Evolutionary conservation across 2,113 vertebrate species (phyloP), one percentile per base, ranked within the genome.

Genomic region (Naja naja): DNA sequence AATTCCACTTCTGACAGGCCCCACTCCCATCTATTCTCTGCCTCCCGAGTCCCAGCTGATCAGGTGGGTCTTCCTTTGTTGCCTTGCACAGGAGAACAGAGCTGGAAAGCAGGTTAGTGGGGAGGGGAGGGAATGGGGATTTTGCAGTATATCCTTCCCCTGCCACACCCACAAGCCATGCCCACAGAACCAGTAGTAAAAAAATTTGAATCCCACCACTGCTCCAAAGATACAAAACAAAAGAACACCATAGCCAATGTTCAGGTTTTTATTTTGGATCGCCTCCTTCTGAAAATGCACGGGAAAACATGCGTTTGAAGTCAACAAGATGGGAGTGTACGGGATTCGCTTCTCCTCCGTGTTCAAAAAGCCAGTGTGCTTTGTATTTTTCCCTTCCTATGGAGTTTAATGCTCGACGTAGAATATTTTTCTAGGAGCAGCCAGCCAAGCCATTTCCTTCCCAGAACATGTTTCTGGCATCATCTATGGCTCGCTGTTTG

Each of bases 391-490:
- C 94, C 95, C 95, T 91, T 95, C 94, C 22, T 89, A 96, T 89
- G 94, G 93, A 90, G 91, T 91, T 96, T 95, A 94, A 93, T 90
- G 92, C 96, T 30, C 91, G 93, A 87, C 94, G 92, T 95, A 95
- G 93, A 95, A 96, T 97, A 88, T 95, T 96, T 97, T 95, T 94
- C 96, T 95, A 88, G 54, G 93, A 94, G 95, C 93, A 69, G 94
- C 89, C 93, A 96, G 97, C 97, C 96, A 97, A 97, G 94, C 96
- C 92, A 91, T 97, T 97, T 97, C 96, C 96, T 96, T 95, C 96
- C 95, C 89, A 95, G 93, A 97, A 97, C 97, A 97, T 96, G 96
- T 96, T 93, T 96, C 96, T 96, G 96, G 96, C 96, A 97, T 96
- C 96, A 96, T 89, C 95, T 95, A 93, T 96, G 93, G 9, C 96